Percentiles rank a stretch among this genome's conserved stretches.
These are phyloP conservation scores for Drosophila anomelani DNA, from an alignment of 2,888 invertebrate species.

Conservation along the genomic window DNA sequence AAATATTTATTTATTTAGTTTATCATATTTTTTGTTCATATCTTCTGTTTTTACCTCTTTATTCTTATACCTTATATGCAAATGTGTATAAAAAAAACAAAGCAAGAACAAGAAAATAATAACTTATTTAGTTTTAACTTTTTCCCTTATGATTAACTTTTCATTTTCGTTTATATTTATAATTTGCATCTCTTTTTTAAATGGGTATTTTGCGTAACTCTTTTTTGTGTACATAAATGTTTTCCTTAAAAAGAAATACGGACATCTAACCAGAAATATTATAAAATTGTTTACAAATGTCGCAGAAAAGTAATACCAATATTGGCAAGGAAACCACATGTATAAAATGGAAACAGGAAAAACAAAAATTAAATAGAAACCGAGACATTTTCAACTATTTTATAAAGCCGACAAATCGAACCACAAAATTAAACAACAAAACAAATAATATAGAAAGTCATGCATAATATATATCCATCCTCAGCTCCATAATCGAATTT, in stretches of 20 bases:
- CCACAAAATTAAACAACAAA: slow-evolving; percentile 22
- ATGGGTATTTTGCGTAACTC: slow-evolving; percentile 64
- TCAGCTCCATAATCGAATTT: slow-evolving; percentile 49
- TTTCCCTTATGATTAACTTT: slow-evolving; percentile 47
- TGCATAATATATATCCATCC: slow-evolving; percentile 45
- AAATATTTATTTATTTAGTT: slow-evolving; percentile 55
- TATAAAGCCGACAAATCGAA: slow-evolving; percentile 31
- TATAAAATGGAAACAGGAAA: slow-evolving; percentile 8
- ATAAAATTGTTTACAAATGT: slow-evolving; percentile 61
- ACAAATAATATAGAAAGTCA: slow-evolving; percentile 23
- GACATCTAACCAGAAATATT: slow-evolving; percentile 19
- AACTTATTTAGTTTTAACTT: slow-evolving; percentile 37
- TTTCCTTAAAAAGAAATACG: slow-evolving; percentile 25
- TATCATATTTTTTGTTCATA: slow-evolving; percentile 49
- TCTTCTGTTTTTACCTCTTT: slow-evolving; percentile 24
- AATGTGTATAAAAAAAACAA: slow-evolving; percentile 41
- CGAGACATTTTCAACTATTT: slow-evolving; percentile 33
- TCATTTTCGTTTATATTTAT: slow-evolving; percentile 48
- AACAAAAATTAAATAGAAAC: slow-evolving; percentile 5
- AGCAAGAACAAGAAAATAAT: slow-evolving; percentile 15
- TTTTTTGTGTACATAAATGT: slow-evolving; percentile 63
- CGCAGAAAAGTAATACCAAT: slow-evolving; percentile 23
- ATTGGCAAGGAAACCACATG: slow-evolving; percentile 22
- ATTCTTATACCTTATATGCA: slow-evolving; percentile 27
- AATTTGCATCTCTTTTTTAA: slow-evolving; percentile 45